These are phyloP conservation scores for Sarcophaga carnaria DNA, from an alignment of 2,888 invertebrate genomes.

Conservation along the genomic window DNA sequence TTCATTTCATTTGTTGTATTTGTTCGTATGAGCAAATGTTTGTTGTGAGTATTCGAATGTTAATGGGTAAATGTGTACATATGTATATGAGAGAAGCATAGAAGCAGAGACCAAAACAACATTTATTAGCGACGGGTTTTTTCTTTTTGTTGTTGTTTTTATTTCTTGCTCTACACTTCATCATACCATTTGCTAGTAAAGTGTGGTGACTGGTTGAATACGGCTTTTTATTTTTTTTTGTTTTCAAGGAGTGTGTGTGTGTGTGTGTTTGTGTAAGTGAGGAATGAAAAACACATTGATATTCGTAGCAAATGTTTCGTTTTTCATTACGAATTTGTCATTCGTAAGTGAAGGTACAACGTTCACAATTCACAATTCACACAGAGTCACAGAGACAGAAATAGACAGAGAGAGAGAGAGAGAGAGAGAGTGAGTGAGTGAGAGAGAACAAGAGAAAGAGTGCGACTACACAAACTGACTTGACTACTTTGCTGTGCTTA, in stretches of 20 bases:
- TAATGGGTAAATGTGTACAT: neutral
- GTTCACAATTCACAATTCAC: constrained; percentile 65
- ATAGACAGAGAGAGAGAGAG: neutral
- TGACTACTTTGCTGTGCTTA: neutral
- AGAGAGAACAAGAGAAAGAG: neutral
- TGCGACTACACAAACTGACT: neutral
- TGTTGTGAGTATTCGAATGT: constrained; percentile 50
- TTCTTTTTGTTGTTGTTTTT: constrained; percentile 9
- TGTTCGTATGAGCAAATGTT: constrained; percentile 56
- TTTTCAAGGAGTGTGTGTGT: constrained; percentile 26
- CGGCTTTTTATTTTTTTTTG: neutral
- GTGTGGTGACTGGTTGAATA: neutral
- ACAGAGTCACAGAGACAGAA: constrained; percentile 64
- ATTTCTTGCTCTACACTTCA: too few relatives aligned
- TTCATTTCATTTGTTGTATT: constrained; percentile 67
- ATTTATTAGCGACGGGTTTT: constrained; percentile 57
- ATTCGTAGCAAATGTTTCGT: constrained; percentile 70
- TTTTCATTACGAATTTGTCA: constrained; percentile 81
- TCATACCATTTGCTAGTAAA: neutral
- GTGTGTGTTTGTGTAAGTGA: constrained; percentile 53
- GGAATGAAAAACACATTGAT: constrained; percentile 68
- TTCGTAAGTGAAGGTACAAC: constrained; percentile 81
- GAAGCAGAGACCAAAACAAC: constrained; percentile 53
- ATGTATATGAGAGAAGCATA: constrained; percentile 33
- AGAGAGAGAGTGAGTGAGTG: neutral